Percentiles rank a stretch among this genome's conserved stretches.
phyloP scores from a whole-genome alignment of 2,888 invertebrate species.

The Galerucella calmariensis region DNA sequence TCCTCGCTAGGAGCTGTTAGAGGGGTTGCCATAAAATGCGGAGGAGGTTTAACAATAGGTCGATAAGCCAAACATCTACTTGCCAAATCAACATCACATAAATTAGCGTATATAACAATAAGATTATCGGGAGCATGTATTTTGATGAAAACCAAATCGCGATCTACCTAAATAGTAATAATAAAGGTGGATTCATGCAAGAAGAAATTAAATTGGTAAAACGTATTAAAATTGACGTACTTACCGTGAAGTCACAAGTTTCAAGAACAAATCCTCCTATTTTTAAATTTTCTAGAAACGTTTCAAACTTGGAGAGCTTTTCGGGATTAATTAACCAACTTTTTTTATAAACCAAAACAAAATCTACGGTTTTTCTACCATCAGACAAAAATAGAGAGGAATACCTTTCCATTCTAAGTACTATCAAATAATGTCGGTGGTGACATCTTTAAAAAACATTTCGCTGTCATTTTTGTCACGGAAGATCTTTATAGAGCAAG shows the following conservation, averaged over 20 bases:
- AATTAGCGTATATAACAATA: constrained; percentile 49
- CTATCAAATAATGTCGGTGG: neutral
- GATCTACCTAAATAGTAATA: constrained; percentile 51
- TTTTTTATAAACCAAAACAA: constrained; percentile 48
- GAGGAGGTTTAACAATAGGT: constrained; percentile 41
- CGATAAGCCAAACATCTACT: constrained; percentile 47
- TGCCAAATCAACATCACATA: constrained; percentile 52
- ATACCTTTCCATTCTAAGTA: constrained; percentile 2
- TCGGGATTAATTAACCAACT: constrained; percentile 29
- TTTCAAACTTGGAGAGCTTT: constrained; percentile 42
- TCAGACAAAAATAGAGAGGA: constrained; percentile 23
- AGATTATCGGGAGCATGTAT: constrained; percentile 56
- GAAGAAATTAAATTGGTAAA: neutral
- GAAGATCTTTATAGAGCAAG: too few relatives aligned
- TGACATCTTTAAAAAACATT: neutral
- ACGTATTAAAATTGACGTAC: neutral
- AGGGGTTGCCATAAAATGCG: constrained; percentile 51
- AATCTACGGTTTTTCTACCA: constrained; percentile 47
- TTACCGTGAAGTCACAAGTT: constrained; percentile 49
- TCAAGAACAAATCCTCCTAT: constrained; percentile 55
- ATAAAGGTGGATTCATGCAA: too few relatives aligned
- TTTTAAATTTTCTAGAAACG: constrained; percentile 53
- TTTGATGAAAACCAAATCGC: constrained; percentile 54
- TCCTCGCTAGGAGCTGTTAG: constrained; percentile 47
- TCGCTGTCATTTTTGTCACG: neutral